Conservation (phyloP, 1,140 invertebrate species). For the Cydia pomonella region DNA sequence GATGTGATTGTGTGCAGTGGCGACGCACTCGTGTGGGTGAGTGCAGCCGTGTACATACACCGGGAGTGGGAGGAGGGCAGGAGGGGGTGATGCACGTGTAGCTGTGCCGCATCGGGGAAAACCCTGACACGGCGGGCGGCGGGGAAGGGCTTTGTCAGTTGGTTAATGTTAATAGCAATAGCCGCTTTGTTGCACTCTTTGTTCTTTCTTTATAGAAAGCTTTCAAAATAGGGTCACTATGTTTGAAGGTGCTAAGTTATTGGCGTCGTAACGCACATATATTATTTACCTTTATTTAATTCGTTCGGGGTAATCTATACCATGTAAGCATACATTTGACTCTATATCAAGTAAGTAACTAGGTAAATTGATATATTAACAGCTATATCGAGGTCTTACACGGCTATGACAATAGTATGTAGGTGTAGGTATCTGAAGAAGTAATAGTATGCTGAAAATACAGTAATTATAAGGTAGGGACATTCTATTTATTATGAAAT, state of each 20-base stretch:
- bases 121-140: conserved; percentile 32
- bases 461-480: too few relatives aligned
- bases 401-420: too few relatives aligned
- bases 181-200: not conserved
- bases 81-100: conserved; percentile 38
- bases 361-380: too few relatives aligned
- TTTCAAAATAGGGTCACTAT: not conserved
- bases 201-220: conserved; percentile 1
- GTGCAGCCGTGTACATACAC: conserved; percentile 44
- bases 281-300: too few relatives aligned
- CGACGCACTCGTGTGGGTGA: conserved; percentile 42
- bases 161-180: conserved; percentile 21
- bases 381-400: too few relatives aligned
- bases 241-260: not conserved
- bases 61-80: conserved; percentile 18
- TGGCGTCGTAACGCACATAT: not conserved
- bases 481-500: too few relatives aligned
- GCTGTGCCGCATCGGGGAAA: conserved; percentile 28
- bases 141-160: conserved; percentile 24
- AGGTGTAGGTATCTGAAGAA: too few relatives aligned
- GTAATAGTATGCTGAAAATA: too few relatives aligned
- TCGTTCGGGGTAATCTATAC: too few relatives aligned
- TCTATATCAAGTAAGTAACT: too few relatives aligned
- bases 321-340: too few relatives aligned
- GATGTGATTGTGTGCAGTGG: conserved; percentile 31